Conservation (phyloP, 1,140 invertebrate species). For the Drosophila oshimai region DNA sequence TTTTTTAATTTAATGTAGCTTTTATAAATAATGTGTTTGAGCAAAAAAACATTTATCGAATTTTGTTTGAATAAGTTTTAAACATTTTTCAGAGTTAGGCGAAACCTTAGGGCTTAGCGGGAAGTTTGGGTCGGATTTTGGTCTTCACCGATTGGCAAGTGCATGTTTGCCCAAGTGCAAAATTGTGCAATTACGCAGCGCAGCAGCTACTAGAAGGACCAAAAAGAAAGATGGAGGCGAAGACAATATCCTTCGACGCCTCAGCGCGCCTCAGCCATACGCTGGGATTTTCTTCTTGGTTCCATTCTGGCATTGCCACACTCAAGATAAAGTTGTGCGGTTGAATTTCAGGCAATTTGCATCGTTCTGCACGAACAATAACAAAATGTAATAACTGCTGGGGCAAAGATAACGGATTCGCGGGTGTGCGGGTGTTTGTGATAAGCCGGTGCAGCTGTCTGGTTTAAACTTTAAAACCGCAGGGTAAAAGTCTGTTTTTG, state of each 20-base stretch:
- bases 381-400: conserved; percentile 33
- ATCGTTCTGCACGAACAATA: conserved; percentile 23
- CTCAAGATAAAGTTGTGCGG: conserved; percentile 37
- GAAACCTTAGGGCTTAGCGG: not conserved
- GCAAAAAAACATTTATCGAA: too few species aligned
- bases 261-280: conserved; percentile 14
- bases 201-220: conserved; percentile 13
- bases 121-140: not conserved
- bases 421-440: conserved; percentile 1
- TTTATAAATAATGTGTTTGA: too few species aligned
- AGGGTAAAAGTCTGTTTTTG: not conserved
- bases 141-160: conserved; percentile 57
- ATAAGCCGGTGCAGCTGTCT: conserved; percentile 26
- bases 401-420: conserved; percentile 8
- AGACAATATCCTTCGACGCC: conserved; percentile 5
- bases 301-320: not conserved
- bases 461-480: not conserved
- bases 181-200: conserved; percentile 71
- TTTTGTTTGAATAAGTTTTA: too few species aligned
- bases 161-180: conserved; percentile 73
- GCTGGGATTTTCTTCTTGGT: conserved; percentile 14
- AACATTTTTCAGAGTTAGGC: too few species aligned
- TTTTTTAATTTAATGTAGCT: not conserved
- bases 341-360: conserved; percentile 40
- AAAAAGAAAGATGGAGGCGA: not conserved